These are phyloP conservation scores for Camelus bactrianus DNA, from an alignment of 2,113 vertebrate genomes.

Conservation along the genomic window DNA sequence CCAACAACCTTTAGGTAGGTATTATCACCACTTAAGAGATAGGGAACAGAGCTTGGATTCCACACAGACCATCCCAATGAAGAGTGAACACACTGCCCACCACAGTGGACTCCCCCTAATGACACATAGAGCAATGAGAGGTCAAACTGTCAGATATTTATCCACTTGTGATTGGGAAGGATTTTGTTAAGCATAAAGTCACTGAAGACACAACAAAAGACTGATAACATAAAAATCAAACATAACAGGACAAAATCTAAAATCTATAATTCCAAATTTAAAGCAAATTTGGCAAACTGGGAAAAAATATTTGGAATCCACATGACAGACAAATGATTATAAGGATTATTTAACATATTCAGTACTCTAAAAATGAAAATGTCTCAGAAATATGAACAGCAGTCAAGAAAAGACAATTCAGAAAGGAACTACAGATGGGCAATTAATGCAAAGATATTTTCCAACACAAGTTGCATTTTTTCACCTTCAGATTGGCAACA, in stretches of 20 bases:
- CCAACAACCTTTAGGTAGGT: neutral
- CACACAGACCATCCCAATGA: neutral
- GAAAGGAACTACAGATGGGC: neutral
- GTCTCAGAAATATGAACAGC: neutral
- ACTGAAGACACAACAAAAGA: neutral
- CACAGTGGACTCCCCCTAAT: neutral
- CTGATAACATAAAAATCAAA: neutral
- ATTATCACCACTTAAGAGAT: neutral
- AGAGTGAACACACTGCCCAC: fast-evolving
- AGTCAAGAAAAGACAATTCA: neutral
- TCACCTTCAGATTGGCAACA: neutral
- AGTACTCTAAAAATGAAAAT: neutral
- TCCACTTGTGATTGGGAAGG: neutral
- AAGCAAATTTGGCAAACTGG: neutral
- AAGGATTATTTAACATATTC: neutral
- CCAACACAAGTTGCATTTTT: neutral
- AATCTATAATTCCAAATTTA: conserved; percentile 16
- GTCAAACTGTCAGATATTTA: neutral
- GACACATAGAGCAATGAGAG: neutral
- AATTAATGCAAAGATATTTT: neutral
- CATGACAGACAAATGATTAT: neutral
- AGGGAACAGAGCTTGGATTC: neutral
- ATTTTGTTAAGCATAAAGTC: conserved; percentile 3
- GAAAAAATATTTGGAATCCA: neutral
- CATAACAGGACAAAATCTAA: neutral